Evolutionary conservation across 1,140 invertebrate species (phyloP).

Genomic region (Dreissena polymorpha): DNA sequence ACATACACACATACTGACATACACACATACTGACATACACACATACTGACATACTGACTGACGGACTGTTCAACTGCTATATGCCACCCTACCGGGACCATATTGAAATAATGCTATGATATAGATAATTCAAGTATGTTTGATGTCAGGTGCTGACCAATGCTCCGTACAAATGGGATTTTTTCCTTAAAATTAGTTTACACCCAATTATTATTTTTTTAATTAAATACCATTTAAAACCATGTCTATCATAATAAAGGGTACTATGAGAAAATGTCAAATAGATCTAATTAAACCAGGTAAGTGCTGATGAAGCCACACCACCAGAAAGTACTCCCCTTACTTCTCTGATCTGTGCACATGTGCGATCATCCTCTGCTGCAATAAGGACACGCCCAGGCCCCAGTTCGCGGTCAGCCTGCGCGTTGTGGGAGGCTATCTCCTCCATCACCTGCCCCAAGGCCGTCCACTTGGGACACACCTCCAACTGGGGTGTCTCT

Average conservation of each 20-base stretch:
- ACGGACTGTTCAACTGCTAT: conserved; percentile 13
- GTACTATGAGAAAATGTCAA: too few species aligned
- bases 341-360: conserved; percentile 86
- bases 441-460: conserved; percentile 77
- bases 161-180: too few species aligned
- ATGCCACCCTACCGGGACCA: background rate
- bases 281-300: too few species aligned
- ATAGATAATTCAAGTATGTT: background rate
- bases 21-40: too few species aligned
- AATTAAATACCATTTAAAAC: too few species aligned
- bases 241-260: too few species aligned
- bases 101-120: background rate
- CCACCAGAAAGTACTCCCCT: background rate
- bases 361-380: conserved; percentile 90
- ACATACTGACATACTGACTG: too few species aligned
- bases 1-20: too few species aligned
- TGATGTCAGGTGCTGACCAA: background rate
- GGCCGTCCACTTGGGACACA: conserved; percentile 93
- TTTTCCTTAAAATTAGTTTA: too few species aligned
- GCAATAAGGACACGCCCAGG: conserved; percentile 89
- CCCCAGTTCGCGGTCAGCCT: conserved; percentile 72
- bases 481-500: conserved; percentile 84
- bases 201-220: too few species aligned
- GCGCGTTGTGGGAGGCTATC: conserved; percentile 73
- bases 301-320: too few species aligned